Base-by-base conservation (phyloP, 1,140 invertebrate species). In the Leptinotarsa defecta region DNA sequence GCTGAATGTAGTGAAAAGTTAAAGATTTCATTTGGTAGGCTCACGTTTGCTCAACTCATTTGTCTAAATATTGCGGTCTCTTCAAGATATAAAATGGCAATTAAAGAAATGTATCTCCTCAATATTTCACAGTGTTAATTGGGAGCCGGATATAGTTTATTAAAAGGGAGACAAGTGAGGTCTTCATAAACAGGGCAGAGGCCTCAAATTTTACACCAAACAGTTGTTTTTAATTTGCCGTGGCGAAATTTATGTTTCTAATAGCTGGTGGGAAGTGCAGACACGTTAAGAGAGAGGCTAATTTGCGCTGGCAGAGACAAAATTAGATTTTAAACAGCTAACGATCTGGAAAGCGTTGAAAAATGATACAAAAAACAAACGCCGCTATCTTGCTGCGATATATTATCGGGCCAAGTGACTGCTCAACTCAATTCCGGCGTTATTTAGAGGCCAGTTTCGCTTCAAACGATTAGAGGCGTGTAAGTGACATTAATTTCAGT, bases 201-300 rank as follows among this genome's bases (percentile, higher is more conserved):
- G 76, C 71, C 48, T 76, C 74, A 71, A 81, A 82, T 78, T 77
- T 81, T 71, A 83, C 80, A 80, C 81, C 78, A 77, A 81, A 82
- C 82, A 84, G 83, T 84, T 84, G 83, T 84, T 84, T 83, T 84
- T 83, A 84, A 84, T 84, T 84, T 83, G 81, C 82, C 83, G 82
- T 84, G 79, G 79, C 79, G 75, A 83, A 82, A 84, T 84, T 83
- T 84, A 84, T 82, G 83, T 77, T 48, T 63, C 61, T 19, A 75
- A 73, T 77, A 76, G 79, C 78, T 76, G 79, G 79, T 78, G 79
- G 78, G 81, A 81, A 81, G 82, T 79, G 82, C 76, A 80, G 81
- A 84, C 82, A 81, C 74, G 76, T 81, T 78, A 78, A 77, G 74
- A 75, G 79, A 78, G 79, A 83, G 79, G 79, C 79, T 84, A 84